Base-by-base conservation (phyloP, 92 coral and sea anemone species). In the Porites rus region DNA sequence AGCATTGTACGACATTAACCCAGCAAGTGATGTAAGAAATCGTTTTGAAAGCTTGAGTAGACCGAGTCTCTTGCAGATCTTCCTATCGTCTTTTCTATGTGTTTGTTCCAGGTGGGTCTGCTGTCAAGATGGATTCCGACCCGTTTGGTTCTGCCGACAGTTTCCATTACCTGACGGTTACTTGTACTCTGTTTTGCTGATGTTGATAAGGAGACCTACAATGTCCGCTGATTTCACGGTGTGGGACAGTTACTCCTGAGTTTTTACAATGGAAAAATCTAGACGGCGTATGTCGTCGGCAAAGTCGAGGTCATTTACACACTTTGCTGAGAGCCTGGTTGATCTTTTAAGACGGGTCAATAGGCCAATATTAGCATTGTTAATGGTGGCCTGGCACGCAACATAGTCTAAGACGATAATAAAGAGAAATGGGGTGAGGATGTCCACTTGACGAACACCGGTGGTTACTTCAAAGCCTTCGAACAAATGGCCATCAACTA, bases 141-240 rank as follows among this genome's bases (percentile, higher is more conserved):
- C 46, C 5, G 46, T 4, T 3, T 38, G 7, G 46, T 38, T 38
- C 46, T 38, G 6, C 5, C 6, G 46, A 38, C 46, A 38, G 6
- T 38, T 4, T 38, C 46, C 46, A 38, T 38, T 38, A 38, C 46
- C 7, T 38, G 46, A 38, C 46, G 46, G 46, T 38, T 38, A 13
- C 80, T 22, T 56, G 79, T 19, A 53, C 51, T 82, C 67, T 21
- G 87, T 71, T 56, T 82, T 82, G 66, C 52, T 8, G 59, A 54
- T 43, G 14, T 5, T 72, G 78, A 82, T 82, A 52, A 20, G 25
- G 10, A 82, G 86, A 21, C 69, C 67, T 1, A 69, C 65, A 20
- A 20, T 72, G 31, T 65, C 78, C 60, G 79, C 56, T 59, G 68
- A 70, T 62, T 12, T 13, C 22, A n/a, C 83, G 22, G 69, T 63